Conservation (phyloP, 2,888 invertebrate species). For the Yponomeuta plumbellus region DNA sequence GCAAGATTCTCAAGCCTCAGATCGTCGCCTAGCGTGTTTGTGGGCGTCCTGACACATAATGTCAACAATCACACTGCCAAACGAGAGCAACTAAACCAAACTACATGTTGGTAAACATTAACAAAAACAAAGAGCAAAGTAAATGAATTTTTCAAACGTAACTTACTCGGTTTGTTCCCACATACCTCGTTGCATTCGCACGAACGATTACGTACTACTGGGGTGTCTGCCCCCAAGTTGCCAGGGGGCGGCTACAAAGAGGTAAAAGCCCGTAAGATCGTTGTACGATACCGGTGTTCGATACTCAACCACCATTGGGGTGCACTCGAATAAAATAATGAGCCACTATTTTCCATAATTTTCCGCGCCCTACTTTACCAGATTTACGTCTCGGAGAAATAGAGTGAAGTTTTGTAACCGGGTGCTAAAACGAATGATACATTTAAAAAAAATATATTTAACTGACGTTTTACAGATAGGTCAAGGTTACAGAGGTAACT, state of each 20-base stretch:
- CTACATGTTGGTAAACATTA: not conserved
- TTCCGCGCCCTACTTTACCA: not conserved
- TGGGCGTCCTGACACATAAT: too few species aligned
- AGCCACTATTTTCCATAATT: not conserved
- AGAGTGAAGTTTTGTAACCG: not conserved
- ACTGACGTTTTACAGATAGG: not conserved
- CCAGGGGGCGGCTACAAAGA: not conserved
- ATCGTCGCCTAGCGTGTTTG: too few species aligned
- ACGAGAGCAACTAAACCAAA: not conserved
- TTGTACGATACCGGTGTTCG: not conserved
- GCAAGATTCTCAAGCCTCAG: too few species aligned
- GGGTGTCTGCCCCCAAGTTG: not conserved
- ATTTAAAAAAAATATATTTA: too few species aligned
- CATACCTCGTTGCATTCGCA: not conserved
- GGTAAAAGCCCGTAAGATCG: not conserved
- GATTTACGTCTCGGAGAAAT: not conserved
- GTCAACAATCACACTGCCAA: not conserved
- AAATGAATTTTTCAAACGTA: not conserved
- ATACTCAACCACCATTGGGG: not conserved
- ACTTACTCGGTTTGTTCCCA: not conserved
- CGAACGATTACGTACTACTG: not conserved
- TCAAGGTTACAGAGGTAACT: too few species aligned
- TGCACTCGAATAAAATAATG: not conserved
- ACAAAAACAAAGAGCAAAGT: not conserved
- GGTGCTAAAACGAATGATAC: not conserved